These are phyloP conservation scores for Gallinago paraguaiae DNA, from an alignment of 2,113 vertebrate genomes.

Conservation along the genomic window DNA sequence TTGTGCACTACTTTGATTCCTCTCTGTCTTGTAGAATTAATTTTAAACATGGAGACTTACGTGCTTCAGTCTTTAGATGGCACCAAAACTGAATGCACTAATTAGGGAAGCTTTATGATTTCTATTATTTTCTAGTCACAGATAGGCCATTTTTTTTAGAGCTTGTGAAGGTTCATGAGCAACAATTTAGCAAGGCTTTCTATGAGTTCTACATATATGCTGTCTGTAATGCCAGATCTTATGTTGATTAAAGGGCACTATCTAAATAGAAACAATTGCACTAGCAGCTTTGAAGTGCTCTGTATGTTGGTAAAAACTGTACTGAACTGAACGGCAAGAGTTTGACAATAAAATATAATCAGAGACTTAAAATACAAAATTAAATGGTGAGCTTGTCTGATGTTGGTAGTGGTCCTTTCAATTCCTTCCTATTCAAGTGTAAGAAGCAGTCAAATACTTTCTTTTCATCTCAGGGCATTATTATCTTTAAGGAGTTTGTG, in stretches of 20 bases:
- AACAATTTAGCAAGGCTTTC: neutral
- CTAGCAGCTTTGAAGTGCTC: neutral
- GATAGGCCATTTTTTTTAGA: neutral
- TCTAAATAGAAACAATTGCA: conserved; percentile 23
- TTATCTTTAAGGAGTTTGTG: conserved; percentile 44
- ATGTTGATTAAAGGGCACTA: neutral
- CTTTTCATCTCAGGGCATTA: conserved; percentile 21
- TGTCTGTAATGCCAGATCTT: neutral
- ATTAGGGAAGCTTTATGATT: conserved; percentile 21
- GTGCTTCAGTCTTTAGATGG: conserved; percentile 62
- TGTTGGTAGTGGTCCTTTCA: neutral
- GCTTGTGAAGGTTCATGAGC: neutral
- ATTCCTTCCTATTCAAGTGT: neutral
- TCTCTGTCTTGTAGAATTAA: neutral
- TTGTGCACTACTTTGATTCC: neutral
- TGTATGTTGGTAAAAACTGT: neutral
- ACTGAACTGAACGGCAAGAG: neutral
- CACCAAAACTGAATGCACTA: conserved; percentile 59
- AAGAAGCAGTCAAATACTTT: conserved; percentile 28
- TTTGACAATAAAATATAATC: neutral
- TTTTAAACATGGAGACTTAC: conserved; percentile 24
- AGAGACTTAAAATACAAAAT: conserved; percentile 2
- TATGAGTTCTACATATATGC: neutral
- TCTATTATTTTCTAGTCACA: neutral
- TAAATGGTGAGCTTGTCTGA: neutral